phyloP scores from a whole-genome alignment of 2,888 invertebrate species.

The Clanis bilineata region DNA sequence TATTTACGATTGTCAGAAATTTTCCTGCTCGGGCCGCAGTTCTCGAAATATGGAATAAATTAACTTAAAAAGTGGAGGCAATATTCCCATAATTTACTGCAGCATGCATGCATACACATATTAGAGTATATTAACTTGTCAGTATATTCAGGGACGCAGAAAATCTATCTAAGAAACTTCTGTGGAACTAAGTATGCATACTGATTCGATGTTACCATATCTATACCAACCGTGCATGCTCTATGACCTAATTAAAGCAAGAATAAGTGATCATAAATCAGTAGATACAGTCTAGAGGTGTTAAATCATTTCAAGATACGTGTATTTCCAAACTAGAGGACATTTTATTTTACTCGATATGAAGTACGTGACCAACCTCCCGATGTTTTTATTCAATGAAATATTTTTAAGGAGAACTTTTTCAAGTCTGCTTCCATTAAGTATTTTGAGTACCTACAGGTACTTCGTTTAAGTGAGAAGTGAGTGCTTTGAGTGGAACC shows the following conservation, averaged over 20 bases:
- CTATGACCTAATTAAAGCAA: constrained; percentile 52
- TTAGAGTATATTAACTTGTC: too few relatives aligned
- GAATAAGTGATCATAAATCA: constrained; percentile 58
- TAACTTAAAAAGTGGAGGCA: too few relatives aligned
- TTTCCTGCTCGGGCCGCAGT: too few relatives aligned
- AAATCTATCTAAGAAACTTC: too few relatives aligned
- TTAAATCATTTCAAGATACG: constrained; percentile 43
- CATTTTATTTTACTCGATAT: constrained; percentile 32
- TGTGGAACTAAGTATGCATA: background rate
- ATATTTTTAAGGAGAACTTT: constrained; percentile 18
- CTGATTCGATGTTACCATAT: background rate
- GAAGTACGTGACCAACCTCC: constrained; percentile 26
- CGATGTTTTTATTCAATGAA: constrained; percentile 24
- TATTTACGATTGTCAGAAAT: too few relatives aligned
- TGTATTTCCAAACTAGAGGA: constrained; percentile 32
- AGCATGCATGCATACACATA: too few relatives aligned
- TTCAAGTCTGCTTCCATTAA: constrained; percentile 18
- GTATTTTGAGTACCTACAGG: constrained; percentile 26
- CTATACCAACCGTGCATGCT: constrained; percentile 34
- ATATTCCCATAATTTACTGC: too few relatives aligned
- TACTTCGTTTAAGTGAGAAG: constrained; percentile 20
- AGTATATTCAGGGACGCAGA: too few relatives aligned
- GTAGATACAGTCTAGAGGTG: constrained; percentile 41
- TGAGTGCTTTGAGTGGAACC: constrained; percentile 13
- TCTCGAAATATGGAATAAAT: too few relatives aligned